Base-by-base conservation (phyloP, 2,888 invertebrate species). In the Linyphia triangularis region DNA sequence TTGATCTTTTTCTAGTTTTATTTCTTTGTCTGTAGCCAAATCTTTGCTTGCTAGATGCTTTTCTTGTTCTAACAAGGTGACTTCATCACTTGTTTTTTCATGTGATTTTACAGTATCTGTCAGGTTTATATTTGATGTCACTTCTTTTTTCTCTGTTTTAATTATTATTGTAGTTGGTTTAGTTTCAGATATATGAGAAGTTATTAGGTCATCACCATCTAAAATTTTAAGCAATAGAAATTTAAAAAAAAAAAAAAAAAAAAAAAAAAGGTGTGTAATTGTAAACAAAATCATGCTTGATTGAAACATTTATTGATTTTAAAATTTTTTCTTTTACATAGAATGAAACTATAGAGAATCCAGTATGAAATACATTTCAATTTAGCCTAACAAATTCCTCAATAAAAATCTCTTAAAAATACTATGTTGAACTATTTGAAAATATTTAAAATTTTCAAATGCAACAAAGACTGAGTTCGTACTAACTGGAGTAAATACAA, bases 91-190 rank as follows among this genome's bases (percentile, higher is more conserved):
- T 10, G 13, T 40, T 24, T 57, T 69, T 9, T 3, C 19, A n/a
- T 24, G 19, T n/a, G 61, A 30, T 70, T 70, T 57, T 24, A n/a
- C 5, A 43, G 24, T 1, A 40, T 26, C 59, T 28, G 61, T 6
- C 9, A 9, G 0, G 30, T 59, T 67, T 40, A n/a, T 16, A 57
- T 16, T 40, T 24, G 51, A 28, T 19, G 30, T 16, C 1, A 24
- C 1, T 10, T 88, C 88, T 70, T 70, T 88, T 61, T 75, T 88
- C 61, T 88, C 88, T 13, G 88, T 88, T 88, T 88, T 88, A 16
- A 88, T 88, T 24, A 88, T 88, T 59, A 88, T 88, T 37, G 88
- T 63, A 40, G 61, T 77, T 5, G 88, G 88, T 40, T 88, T 88
- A 24, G 82, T 67, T 72, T 83, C 67, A 28, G 88, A 88, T 30